phyloP scores from a whole-genome alignment of 2,797 vertebrate genomes.

The Betta splendens region DNA sequence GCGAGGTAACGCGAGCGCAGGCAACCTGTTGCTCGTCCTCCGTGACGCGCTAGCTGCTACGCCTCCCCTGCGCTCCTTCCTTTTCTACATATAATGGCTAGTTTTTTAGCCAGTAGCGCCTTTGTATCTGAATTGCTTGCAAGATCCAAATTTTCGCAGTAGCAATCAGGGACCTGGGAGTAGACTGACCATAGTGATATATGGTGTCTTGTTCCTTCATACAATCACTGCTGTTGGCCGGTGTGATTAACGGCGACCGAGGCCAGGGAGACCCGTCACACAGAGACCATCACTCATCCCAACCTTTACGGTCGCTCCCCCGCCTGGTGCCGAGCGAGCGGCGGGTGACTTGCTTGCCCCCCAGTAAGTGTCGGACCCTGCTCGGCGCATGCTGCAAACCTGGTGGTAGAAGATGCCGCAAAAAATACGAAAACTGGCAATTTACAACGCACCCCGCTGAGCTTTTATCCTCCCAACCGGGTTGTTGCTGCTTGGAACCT shows the following conservation, averaged over 20 bases:
- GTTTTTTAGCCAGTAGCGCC: too few species aligned
- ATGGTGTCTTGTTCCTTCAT: conserved; percentile 28
- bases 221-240: conserved; percentile 21
- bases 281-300: conserved; percentile 41
- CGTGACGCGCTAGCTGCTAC: conserved; percentile 7
- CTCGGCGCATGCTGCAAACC: conserved; percentile 21
- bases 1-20: not conserved
- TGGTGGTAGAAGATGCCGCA: conserved; percentile 9
- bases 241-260: conserved; percentile 28
- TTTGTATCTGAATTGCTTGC: not conserved
- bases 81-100: too few species aligned
- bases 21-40: conserved; percentile 10
- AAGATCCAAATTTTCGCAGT: conserved; percentile 1
- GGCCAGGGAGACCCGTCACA: conserved; percentile 12
- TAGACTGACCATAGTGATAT: conserved; percentile 4
- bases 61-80: conserved; percentile 3
- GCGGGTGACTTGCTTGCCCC: conserved; percentile 12
- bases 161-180: conserved; percentile 1
- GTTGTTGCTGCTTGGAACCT: not conserved
- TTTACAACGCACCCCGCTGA: not conserved
- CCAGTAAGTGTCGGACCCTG: conserved; percentile 13
- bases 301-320: conserved; percentile 21
- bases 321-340: conserved; percentile 24
- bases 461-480: conserved; percentile 3
- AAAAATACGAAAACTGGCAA: not conserved